Evolutionary conservation across 1,140 invertebrate species (phyloP).

Genomic region (Asobara japonica): DNA sequence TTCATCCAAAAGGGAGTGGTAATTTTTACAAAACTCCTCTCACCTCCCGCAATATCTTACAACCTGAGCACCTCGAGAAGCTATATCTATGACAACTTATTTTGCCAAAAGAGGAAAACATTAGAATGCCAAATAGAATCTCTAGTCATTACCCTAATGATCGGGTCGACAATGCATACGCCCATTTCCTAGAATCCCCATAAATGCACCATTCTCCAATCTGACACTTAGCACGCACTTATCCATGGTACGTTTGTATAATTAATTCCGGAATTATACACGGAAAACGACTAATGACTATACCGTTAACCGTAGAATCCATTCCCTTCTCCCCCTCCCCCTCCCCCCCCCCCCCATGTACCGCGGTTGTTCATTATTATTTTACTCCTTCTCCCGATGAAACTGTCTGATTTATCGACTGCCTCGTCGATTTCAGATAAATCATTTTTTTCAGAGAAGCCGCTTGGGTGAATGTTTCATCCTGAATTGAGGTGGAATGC

Average conservation of each 20-base stretch:
- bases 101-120: background rate
- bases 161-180: constrained; percentile 22
- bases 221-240: background rate
- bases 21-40: no score
- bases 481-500: no score
- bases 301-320: constrained; percentile 41
- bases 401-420: no score
- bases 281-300: constrained; percentile 45
- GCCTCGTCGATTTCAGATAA: no score
- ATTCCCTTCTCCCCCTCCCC: background rate
- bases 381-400: no score
- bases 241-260: constrained; percentile 39
- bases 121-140: background rate
- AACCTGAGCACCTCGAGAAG: no score
- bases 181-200: constrained; percentile 37
- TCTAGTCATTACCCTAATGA: constrained; percentile 36
- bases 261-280: constrained; percentile 49
- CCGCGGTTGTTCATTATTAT: constrained; percentile 43
- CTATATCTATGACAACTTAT: no score
- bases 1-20: no score
- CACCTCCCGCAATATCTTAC: no score
- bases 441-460: no score
- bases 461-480: no score
- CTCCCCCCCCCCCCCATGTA: constrained; percentile 13
- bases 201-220: background rate